phyloP scores from a whole-genome alignment of 2,113 vertebrate genomes.

The Mustela nigripes region DNA sequence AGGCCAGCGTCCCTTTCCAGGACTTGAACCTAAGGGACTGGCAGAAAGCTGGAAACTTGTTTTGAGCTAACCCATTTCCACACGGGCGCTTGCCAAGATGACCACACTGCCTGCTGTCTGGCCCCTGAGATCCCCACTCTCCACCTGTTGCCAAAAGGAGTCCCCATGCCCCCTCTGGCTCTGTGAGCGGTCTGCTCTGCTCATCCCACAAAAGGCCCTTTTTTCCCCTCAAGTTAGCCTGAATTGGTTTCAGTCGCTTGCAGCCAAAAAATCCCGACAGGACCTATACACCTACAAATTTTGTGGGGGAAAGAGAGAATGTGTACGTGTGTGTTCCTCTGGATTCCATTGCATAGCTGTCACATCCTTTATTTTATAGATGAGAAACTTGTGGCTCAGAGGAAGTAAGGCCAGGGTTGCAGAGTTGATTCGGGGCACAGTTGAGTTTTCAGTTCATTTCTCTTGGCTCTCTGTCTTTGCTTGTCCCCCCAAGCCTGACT shows the following conservation, averaged over 20 bases:
- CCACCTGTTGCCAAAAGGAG: not conserved
- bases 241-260: not conserved
- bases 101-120: no score
- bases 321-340: not conserved
- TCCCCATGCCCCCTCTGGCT: not conserved
- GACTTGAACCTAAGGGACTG: not conserved
- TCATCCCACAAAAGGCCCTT: not conserved
- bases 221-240: not conserved
- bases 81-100: not conserved
- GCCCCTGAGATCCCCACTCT: not conserved
- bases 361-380: not conserved
- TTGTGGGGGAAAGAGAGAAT: not conserved
- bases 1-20: not conserved
- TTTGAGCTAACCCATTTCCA: not conserved
- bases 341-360: not conserved
- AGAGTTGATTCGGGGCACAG: not conserved
- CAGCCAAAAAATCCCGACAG: not conserved
- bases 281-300: not conserved
- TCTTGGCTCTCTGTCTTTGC: not conserved
- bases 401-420: not conserved
- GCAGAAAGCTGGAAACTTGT: not conserved
- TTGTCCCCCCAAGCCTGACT: not conserved
- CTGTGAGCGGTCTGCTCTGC: not conserved
- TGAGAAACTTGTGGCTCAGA: not conserved
- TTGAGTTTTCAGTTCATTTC: not conserved